Evolutionary conservation across 1,140 invertebrate species (phyloP).

Genomic region (Temnothorax nylanderi): DNA sequence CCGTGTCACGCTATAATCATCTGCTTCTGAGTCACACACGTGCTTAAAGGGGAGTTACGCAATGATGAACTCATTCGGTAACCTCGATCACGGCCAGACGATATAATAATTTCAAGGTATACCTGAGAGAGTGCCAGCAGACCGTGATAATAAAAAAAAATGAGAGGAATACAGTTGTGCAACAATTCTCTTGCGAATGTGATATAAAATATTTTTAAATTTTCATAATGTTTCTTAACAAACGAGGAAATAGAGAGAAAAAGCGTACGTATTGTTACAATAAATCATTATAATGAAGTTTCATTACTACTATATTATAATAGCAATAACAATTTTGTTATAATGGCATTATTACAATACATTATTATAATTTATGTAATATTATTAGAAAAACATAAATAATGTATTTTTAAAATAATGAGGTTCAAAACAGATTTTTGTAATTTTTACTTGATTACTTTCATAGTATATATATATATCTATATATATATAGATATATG

Average conservation of each 20-base stretch:
- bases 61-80: slow-evolving; percentile 53
- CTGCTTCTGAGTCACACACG: slow-evolving; percentile 52
- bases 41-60: slow-evolving; percentile 52
- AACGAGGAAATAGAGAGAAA: not conserved
- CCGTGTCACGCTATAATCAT: slow-evolving; percentile 50
- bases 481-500: too few relatives aligned
- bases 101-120: slow-evolving; percentile 41
- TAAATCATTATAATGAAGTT: not conserved
- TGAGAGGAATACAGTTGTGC: not conserved
- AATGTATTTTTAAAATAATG: not conserved
- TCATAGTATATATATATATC: not conserved
- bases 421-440: not conserved
- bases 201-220: not conserved
- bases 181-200: not conserved
- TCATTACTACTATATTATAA: too few relatives aligned
- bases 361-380: not conserved
- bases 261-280: not conserved
- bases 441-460: not conserved
- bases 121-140: slow-evolving; percentile 8
- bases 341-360: not conserved
- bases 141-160: not conserved
- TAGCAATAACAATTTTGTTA: not conserved
- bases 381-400: not conserved
- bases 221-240: not conserved
- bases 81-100: slow-evolving; percentile 56